phyloP scores from a whole-genome alignment of 2,113 vertebrate genomes.

The Craseonycteris thonglongyai region DNA sequence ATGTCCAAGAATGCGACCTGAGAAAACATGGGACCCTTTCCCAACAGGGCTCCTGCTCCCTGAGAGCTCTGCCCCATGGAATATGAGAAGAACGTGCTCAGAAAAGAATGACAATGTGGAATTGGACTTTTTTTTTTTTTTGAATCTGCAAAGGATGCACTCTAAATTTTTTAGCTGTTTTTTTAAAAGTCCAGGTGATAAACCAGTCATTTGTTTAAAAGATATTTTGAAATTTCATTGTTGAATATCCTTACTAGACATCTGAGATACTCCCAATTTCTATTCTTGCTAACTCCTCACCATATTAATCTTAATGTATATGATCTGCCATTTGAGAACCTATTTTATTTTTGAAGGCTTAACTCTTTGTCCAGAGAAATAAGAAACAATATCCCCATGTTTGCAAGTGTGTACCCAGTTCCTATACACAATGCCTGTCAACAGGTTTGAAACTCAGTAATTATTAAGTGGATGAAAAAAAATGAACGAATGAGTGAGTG shows the following conservation, averaged over 20 bases:
- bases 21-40: background rate
- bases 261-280: background rate
- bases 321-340: background rate
- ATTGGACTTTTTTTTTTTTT: background rate
- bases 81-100: accelerated
- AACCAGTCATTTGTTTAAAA: background rate
- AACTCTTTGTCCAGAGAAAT: background rate
- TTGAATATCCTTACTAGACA: background rate
- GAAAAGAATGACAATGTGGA: background rate
- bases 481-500: background rate
- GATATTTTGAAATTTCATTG: background rate
- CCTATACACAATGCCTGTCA: background rate
- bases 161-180: background rate
- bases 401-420: background rate
- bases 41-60: background rate
- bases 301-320: background rate
- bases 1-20: background rate
- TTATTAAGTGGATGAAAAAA: background rate
- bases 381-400: background rate
- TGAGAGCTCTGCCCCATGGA: background rate
- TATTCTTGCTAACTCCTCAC: background rate
- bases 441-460: background rate
- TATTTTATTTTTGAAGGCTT: background rate
- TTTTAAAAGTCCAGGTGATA: background rate
- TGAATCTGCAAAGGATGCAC: too few relatives aligned